phyloP scores from a whole-genome alignment of 2,888 invertebrate genomes.

The Augiades crinisus region DNA sequence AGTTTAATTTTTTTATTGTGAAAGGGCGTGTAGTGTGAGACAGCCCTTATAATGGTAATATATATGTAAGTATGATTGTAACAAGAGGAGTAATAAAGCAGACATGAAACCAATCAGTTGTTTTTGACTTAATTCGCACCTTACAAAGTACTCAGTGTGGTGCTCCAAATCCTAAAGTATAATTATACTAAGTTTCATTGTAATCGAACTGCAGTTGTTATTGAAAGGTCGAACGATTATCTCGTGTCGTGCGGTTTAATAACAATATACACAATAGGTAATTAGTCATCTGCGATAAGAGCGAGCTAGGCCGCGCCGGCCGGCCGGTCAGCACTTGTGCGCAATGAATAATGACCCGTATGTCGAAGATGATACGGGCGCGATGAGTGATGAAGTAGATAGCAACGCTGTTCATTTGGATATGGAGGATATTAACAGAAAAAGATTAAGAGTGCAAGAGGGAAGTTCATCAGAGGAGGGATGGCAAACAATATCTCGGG shows the following conservation, averaged over 20 bases:
- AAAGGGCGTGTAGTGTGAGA: too few relatives aligned
- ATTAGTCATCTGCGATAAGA: not conserved
- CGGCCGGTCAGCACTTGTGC: not conserved
- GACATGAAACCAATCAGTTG: too few relatives aligned
- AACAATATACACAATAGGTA: not conserved
- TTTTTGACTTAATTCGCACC: too few relatives aligned
- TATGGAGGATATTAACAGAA: not conserved
- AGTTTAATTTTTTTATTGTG: too few relatives aligned
- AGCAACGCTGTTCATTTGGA: not conserved
- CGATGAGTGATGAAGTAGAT: not conserved
- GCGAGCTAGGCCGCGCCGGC: not conserved
- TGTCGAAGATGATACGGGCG: not conserved
- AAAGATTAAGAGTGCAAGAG: not conserved
- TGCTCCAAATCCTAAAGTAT: too few relatives aligned
- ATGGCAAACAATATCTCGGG: slow-evolving; percentile 1
- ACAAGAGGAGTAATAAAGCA: too few relatives aligned
- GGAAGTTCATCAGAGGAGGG: slow-evolving; percentile 1
- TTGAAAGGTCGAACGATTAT: not conserved
- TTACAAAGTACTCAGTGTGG: too few relatives aligned
- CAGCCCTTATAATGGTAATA: too few relatives aligned
- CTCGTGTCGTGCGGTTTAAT: not conserved
- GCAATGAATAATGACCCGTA: not conserved
- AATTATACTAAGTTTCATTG: too few relatives aligned
- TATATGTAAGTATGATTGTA: too few relatives aligned
- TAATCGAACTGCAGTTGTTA: too few relatives aligned